Conservation (phyloP, 2,888 invertebrate species). For the Drosophila diplacantha region DNA sequence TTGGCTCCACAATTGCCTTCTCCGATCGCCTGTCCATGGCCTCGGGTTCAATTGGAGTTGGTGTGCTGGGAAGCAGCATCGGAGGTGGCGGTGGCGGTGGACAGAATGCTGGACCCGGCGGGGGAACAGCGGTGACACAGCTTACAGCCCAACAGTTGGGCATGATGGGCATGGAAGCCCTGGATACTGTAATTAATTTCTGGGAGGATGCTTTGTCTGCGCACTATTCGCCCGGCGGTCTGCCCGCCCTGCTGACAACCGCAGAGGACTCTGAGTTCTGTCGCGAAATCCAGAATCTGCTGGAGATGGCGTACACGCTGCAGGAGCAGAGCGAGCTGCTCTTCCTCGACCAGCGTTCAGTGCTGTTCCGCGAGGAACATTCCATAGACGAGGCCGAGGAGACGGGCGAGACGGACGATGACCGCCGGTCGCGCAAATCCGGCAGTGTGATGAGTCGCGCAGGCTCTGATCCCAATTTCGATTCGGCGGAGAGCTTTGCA, state of each 20-base stretch:
- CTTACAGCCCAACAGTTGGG: conserved; percentile 92
- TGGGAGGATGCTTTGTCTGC: conserved; percentile 96
- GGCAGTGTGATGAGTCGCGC: conserved; percentile 71
- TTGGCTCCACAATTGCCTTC: conserved; percentile 80
- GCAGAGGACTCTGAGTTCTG: conserved; percentile 92
- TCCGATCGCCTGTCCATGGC: conserved; percentile 84
- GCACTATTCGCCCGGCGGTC: conserved; percentile 80
- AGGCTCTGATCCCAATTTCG: conserved; percentile 82
- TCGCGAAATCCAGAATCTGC: conserved; percentile 86
- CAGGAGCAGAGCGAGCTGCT: conserved; percentile 92
- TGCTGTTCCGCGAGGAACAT: conserved; percentile 88
- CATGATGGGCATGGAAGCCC: conserved; percentile 94
- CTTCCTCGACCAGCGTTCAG: conserved; percentile 92
- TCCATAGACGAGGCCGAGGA: conserved; percentile 79
- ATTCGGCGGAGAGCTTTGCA: conserved; percentile 96
- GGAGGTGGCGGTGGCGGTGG: background rate
- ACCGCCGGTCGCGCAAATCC: conserved; percentile 69
- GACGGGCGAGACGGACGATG: conserved; percentile 55
- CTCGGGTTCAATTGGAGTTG: conserved; percentile 82
- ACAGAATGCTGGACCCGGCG: conserved; percentile 13
- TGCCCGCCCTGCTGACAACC: conserved; percentile 84
- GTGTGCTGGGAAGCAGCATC: conserved; percentile 64
- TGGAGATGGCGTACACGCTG: conserved; percentile 90
- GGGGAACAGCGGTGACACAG: conserved; percentile 77
- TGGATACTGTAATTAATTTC: conserved; percentile 93